Percentiles rank a stretch among this genome's conserved stretches.
phyloP scores from a whole-genome alignment of 2,113 vertebrate species.

The Paracanthobrama guichenoti region DNA sequence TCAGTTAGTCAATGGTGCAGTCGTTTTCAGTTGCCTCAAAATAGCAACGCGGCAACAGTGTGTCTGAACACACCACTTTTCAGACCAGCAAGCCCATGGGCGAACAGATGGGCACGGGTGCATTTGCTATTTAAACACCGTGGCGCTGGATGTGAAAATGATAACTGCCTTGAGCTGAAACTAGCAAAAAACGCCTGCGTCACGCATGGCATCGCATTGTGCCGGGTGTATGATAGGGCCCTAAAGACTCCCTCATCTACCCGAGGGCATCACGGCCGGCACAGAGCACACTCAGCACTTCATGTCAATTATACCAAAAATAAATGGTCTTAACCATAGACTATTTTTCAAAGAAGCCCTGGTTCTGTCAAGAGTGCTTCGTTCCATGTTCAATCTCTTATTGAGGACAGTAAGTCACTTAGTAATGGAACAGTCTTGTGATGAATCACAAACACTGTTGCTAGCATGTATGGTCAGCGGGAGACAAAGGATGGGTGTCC shows the following conservation, averaged over 20 bases:
- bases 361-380: background rate
- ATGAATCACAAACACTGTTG: background rate
- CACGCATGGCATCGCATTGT: too few relatives aligned
- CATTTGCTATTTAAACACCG: too few relatives aligned
- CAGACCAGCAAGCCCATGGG: too few relatives aligned
- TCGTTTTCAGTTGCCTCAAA: too few relatives aligned
- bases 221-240: too few relatives aligned
- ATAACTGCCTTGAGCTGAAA: too few relatives aligned
- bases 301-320: background rate
- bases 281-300: background rate
- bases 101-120: too few relatives aligned
- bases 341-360: conserved; percentile 2
- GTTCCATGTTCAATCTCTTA: background rate
- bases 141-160: too few relatives aligned
- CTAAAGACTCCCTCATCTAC: background rate
- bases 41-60: too few relatives aligned
- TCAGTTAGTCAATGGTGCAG: too few relatives aligned
- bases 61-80: too few relatives aligned
- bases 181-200: too few relatives aligned
- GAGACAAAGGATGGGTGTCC: background rate
- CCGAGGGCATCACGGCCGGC: background rate
- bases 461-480: background rate
- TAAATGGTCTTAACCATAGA: background rate
- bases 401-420: conserved; percentile 11
- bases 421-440: background rate